A percentile compares a stretch with the other conserved stretches of the same genome.
Evolutionary conservation across 2,113 vertebrate genomes (phyloP).

Genomic region (Elgaria multicarinata): DNA sequence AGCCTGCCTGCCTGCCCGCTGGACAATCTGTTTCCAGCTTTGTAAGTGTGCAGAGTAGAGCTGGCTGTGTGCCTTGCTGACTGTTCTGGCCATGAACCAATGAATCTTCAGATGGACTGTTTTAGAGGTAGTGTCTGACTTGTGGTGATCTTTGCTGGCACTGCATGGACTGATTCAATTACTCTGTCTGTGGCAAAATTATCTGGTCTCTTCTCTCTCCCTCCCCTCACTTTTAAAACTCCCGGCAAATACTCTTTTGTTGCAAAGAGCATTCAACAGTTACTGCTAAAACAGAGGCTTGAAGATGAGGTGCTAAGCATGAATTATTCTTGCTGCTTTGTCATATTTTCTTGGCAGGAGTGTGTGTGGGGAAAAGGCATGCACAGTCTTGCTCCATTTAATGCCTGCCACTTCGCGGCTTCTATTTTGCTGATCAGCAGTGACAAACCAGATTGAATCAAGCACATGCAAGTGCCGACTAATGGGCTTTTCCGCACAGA

Average conservation of each 20-base stretch:
- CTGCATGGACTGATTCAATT: background rate
- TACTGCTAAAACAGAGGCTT: background rate
- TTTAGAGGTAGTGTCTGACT: rapidly evolving
- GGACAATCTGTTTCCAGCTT: background rate
- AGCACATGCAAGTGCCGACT: constrained; percentile 10
- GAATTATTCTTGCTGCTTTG: constrained; percentile 13
- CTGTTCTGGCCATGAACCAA: background rate
- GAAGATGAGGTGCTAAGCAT: constrained; percentile 1
- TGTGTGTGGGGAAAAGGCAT: constrained; percentile 1
- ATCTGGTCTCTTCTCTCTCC: background rate
- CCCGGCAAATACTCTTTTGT: constrained; percentile 1
- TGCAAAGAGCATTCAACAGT: background rate
- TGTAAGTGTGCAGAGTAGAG: rapidly evolving
- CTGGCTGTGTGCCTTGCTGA: background rate
- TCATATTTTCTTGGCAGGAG: background rate
- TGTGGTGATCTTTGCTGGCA: background rate
- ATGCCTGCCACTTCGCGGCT: constrained; percentile 9
- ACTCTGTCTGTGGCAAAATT: background rate
- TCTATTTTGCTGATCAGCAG: background rate
- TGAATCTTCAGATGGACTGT: background rate
- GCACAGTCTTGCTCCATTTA: constrained; percentile 19
- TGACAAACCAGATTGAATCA: background rate
- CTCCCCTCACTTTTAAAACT: constrained; percentile 32
- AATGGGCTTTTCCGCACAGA: background rate
- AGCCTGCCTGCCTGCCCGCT: too few relatives aligned